Base-by-base conservation (phyloP, 2,113 vertebrate species). In the Chascanopsetta lugubris region DNA sequence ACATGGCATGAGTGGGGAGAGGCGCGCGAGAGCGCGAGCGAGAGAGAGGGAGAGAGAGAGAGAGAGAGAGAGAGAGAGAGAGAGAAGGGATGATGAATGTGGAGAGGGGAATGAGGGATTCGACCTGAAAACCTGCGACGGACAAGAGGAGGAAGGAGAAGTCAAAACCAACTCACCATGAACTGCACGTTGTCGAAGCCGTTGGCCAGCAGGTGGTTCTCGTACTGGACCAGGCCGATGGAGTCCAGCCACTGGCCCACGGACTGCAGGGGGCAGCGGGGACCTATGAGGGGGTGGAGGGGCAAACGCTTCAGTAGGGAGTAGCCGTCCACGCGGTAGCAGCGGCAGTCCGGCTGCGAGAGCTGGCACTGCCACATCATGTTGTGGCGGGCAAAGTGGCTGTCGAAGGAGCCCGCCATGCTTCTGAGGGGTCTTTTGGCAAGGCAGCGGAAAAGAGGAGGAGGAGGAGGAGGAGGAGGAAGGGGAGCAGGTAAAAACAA, bases 331-430 rank as follows among this genome's bases (percentile, higher is more conserved):
- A 97, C 95, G 21, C 96, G 95, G 93, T 98, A 99, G 90, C 96
- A 99, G 86, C 96, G 96, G 90, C 97, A 98, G 92, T 98, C 97
- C 89, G 96, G 95, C 94, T 97, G 95, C 86, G 97, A 98, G 90
- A 97, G 94, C 94, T 99, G 97, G 93, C 96, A 98, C 94, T 97
- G 97, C 97, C 97, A 99, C 97, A 99, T 98, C 87, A 95, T 96
- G 92, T 95, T 96, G 83, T 90, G 87, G 74, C 96, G 93, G 85
- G 96, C 93, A 92, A 98, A 94, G 94, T 97, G 96, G 93, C 94
- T 97, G 93, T 97, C 97, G 89, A 97, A 98, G 32, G 97, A 98
- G 92, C 97, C 96, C 88, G 97, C 97, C 96, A 98, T 96, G 94
- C 95, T 95, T 94, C 75, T 89, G 43, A 72, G 46, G 76, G 85